Evolutionary conservation across 2,888 invertebrate genomes (phyloP), one percentile per base, ranked within the genome.

Genomic region (Brachyptera putata): DNA sequence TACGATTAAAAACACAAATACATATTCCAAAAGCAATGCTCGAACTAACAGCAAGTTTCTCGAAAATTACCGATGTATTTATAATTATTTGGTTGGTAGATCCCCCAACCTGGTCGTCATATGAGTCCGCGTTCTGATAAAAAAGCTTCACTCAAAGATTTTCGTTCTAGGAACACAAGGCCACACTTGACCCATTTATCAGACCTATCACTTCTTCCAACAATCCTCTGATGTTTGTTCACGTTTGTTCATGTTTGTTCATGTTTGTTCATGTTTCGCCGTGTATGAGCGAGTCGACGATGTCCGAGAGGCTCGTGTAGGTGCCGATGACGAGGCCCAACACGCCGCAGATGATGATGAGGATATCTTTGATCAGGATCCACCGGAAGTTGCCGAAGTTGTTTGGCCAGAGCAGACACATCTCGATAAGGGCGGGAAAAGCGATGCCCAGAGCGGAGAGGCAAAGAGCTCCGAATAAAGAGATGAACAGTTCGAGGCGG

Each of bases 371-470:
- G 9, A 80, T 64, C 2, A 84, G 67, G 76, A 86, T 79, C 66
- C 84, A 79, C 3, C 77, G 73, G 65, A 79, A 81, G 55, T 75
- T 75, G 1, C 83, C 82, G n/a, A 79, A 73, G 21, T 78, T 77
- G 4, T 79, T 80, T 0, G 85, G 82, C 82, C 84, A 89, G 62
- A 83, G 87, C 0, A 89, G 87, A 72, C 88, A 85, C 66, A 87
- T 83, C 70, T 95, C 89, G 67, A 96, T 89, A 64, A 93, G 77
- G 0, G 95, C 93, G 9, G 95, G 95, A 73, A 95, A 90, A 1
- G 92, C 90, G 49, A 96, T 79, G 0, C 95, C 95, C 60, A 95
- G 79, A 0, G 89, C 90, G 0, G 95, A 92, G 48, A 94, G 79
- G 65, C 93, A 92, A 1, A 95, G 79, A 0, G 95, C 94, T n/a